phyloP scores from a whole-genome alignment of 1,140 invertebrate species.

The Aphis craccivora region DNA sequence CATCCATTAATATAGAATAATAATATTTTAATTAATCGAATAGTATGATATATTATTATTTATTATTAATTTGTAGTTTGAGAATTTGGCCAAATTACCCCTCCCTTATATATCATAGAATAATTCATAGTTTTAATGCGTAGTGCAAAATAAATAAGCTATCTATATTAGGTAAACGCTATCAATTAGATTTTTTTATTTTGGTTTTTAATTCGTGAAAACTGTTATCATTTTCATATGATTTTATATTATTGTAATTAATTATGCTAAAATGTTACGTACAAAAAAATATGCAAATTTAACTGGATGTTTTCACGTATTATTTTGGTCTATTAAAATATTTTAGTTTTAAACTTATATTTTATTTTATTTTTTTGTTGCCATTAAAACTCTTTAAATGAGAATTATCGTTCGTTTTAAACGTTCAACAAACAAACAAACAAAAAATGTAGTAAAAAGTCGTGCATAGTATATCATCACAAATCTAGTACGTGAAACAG shows the following conservation, averaged over 20 bases:
- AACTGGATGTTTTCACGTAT: not conserved
- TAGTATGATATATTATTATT: not conserved
- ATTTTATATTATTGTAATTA: not conserved
- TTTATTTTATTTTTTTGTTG: not conserved
- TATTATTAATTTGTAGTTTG: not conserved
- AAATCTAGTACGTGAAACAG: not conserved
- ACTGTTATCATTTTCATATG: not conserved
- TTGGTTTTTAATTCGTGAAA: not conserved
- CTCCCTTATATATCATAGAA: not conserved
- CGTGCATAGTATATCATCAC: not conserved
- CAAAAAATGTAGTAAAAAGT: not conserved
- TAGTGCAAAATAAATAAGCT: not conserved
- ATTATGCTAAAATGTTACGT: not conserved
- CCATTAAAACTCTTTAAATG: slow-evolving; percentile 3
- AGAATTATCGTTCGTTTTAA: slow-evolving; percentile 25
- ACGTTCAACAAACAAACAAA: not conserved
- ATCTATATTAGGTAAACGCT: not conserved
- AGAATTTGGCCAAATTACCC: not conserved
- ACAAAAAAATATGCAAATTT: not conserved
- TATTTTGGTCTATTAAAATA: not conserved
- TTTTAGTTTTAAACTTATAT: not conserved
- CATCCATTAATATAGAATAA: not conserved
- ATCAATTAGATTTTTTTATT: not conserved
- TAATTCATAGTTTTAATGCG: not conserved
- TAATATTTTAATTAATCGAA: not conserved